These are phyloP conservation scores for Corythoichthys haematopterus DNA, from an alignment of 2,113 vertebrate genomes.

Conservation along the genomic window DNA sequence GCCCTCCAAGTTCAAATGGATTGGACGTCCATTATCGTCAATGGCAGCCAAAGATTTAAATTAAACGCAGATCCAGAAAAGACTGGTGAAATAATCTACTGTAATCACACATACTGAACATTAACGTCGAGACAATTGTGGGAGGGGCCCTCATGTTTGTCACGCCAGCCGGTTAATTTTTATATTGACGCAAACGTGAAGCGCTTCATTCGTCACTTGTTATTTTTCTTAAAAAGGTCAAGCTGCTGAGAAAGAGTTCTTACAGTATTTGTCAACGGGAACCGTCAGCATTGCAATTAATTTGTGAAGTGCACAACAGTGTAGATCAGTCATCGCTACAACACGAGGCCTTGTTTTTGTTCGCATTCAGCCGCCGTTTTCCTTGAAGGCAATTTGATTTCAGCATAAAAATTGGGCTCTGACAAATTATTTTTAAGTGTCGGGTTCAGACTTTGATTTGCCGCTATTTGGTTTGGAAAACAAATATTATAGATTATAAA, in stretches of 20 bases:
- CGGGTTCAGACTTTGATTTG: no score
- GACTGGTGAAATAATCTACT: neutral
- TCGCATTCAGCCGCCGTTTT: neutral
- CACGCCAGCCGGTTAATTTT: conserved; percentile 21
- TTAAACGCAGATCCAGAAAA: no score
- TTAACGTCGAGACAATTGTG: conserved; percentile 48
- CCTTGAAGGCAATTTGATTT: neutral
- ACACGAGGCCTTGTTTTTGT: conserved; percentile 20
- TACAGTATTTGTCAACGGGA: conserved; percentile 48
- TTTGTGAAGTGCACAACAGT: neutral
- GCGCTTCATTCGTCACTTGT: conserved; percentile 49
- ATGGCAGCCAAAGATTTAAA: no score
- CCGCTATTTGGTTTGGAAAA: no score
- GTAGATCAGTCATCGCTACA: conserved; percentile 39
- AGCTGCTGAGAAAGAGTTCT: conserved; percentile 43
- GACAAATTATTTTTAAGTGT: neutral
- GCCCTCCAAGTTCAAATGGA: no score
- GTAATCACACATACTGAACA: conserved; percentile 38
- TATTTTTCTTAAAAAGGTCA: conserved; percentile 66
- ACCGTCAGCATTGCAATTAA: conserved; percentile 54
- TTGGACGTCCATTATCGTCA: no score
- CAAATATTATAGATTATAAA: no score
- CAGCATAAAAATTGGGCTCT: neutral
- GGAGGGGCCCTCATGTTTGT: conserved; percentile 49
- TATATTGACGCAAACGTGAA: conserved; percentile 56